phyloP scores from a whole-genome alignment of 1,140 invertebrate species.

The Halesus radiatus region DNA sequence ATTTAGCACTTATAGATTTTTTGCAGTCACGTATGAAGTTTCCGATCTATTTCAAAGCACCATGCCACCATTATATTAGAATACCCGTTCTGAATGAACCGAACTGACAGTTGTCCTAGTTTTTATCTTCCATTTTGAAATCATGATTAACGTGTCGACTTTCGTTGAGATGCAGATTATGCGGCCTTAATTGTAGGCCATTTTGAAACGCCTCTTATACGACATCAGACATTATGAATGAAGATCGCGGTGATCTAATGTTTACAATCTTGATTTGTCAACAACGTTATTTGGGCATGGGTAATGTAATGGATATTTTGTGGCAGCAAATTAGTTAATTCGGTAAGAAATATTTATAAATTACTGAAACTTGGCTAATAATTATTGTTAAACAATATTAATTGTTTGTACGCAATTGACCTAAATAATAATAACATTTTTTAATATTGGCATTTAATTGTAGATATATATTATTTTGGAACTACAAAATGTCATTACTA shows the following conservation, averaged over 20 bases:
- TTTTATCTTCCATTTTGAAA: slow-evolving; percentile 22
- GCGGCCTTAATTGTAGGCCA: slow-evolving; percentile 22
- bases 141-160: slow-evolving; percentile 9
- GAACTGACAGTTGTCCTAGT: slow-evolving; percentile 5
- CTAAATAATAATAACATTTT: too few relatives aligned
- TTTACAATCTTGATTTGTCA: too few relatives aligned
- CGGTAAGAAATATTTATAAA: too few relatives aligned
- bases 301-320: too few relatives aligned
- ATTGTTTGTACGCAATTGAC: too few relatives aligned
- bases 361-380: too few relatives aligned
- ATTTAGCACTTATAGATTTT: not conserved
- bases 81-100: slow-evolving; percentile 5
- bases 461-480: too few relatives aligned
- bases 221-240: not conserved
- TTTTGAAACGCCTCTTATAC: not conserved
- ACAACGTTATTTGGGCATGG: too few relatives aligned
- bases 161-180: slow-evolving; percentile 26
- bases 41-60: not conserved
- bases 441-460: too few relatives aligned
- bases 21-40: not conserved
- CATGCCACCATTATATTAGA: not conserved
- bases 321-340: too few relatives aligned
- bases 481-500: too few relatives aligned
- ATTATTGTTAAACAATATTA: too few relatives aligned
- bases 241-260: not conserved